Base-by-base conservation (phyloP, 2,888 invertebrate species). In the Tenthredo mesomela region DNA sequence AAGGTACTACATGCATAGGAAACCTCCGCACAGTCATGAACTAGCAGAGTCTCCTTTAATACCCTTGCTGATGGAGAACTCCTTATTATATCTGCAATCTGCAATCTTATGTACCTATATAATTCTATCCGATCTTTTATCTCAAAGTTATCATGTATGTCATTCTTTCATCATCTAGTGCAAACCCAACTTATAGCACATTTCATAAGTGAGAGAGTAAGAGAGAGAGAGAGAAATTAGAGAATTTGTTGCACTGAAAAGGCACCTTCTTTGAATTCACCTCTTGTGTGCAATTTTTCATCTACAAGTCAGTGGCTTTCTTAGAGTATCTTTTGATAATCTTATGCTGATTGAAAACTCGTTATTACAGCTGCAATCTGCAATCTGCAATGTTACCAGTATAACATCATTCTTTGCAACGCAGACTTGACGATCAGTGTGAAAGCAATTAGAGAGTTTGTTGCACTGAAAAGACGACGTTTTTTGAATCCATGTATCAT, bases 1-100 rank as follows among this genome's bases (percentile, higher is more conserved):
- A 54, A 54, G 77, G 77, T 54, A 77, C 43, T 7, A 70, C 70
- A 29, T 37, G 61, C 25, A 61, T 77, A 50, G 43, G 33, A 21
- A 73, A 25, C 71, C 21, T 37, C 40, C 40, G n/a, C n/a, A 71
- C n/a, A 21, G 7, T 2, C 65, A 15, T 29, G 25, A 12, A 12
- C 73, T 25, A 43, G 21, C 73, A 43, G 73, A 73, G 43, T 21
- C 21, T 73, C 73, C n/a, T 73, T 73, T 21, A 73, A 43, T 73
- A 43, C 73, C 73, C 40, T 25, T 33, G 29, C 67, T 12, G 25
- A 33, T 40, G 43, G 12, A 73, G 21, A 73, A 43, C 40, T 43
- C 43, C 73, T 73, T 73, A 40, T 73, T 21, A 43, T n/a, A 40
- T 71, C 40, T 37, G 71, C 71, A n/a, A 71, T 37, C 37, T 71